Evolutionary conservation across 2,113 vertebrate genomes (phyloP).

Genomic region (Mus spicilegus): DNA sequence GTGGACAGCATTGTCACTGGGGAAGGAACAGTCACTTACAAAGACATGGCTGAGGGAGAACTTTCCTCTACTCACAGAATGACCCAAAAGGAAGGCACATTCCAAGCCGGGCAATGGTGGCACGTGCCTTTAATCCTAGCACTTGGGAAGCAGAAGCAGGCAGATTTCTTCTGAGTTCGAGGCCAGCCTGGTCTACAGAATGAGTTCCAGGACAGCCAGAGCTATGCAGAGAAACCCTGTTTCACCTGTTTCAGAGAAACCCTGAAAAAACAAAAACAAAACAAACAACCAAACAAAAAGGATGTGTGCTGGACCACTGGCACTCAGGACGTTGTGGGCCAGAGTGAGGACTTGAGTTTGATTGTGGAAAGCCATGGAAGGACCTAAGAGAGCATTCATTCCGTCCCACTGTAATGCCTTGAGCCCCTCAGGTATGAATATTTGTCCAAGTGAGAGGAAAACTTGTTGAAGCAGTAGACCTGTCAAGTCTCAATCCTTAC

Average conservation of each 20-base stretch:
- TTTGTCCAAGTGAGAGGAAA: background rate
- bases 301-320: background rate
- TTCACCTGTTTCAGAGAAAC: too few relatives aligned
- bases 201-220: too few relatives aligned
- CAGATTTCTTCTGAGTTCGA: too few relatives aligned
- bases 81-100: background rate
- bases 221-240: too few relatives aligned
- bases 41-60: background rate
- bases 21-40: background rate
- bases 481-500: background rate
- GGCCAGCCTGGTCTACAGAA: too few relatives aligned
- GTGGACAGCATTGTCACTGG: background rate
- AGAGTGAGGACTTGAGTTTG: background rate
- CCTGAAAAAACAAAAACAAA: too few relatives aligned
- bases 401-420: background rate
- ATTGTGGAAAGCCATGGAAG: background rate
- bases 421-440: background rate
- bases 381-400: background rate
- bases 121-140: too few relatives aligned
- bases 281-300: too few relatives aligned
- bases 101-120: background rate
- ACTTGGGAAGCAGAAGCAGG: too few relatives aligned
- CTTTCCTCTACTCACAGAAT: background rate
- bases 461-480: background rate
- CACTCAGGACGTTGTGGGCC: background rate